Percentiles rank a stretch among this genome's conserved stretches.
phyloP scores from a whole-genome alignment of 2,797 vertebrate species.

The Lindbergichthys nudifrons region DNA sequence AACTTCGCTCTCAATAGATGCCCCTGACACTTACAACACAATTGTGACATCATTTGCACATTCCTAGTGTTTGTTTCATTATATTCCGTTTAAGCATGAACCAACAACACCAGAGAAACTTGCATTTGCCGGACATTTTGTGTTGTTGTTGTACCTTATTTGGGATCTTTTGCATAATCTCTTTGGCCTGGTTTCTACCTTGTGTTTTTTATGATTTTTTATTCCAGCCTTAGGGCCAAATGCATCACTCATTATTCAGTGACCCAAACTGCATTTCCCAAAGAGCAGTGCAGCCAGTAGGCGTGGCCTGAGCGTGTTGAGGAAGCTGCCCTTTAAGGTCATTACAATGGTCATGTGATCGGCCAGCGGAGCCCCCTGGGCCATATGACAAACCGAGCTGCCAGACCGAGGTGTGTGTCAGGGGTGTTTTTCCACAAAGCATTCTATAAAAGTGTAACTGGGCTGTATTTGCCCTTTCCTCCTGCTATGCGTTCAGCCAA shows the following conservation, averaged over 20 bases:
- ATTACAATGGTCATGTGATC: slow-evolving; percentile 82
- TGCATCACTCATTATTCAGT: slow-evolving; percentile 67
- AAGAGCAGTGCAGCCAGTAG: slow-evolving; percentile 69
- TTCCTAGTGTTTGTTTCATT: slow-evolving; percentile 38
- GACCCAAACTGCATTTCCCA: slow-evolving; percentile 76
- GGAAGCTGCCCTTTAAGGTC: slow-evolving; percentile 84
- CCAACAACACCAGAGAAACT: slow-evolving; percentile 30
- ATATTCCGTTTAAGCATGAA: slow-evolving; percentile 40
- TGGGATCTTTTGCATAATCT: slow-evolving; percentile 59
- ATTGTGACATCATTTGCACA: slow-evolving; percentile 42
- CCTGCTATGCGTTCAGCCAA: slow-evolving; percentile 82
- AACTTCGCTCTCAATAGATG: slow-evolving; percentile 32
- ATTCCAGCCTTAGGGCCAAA: slow-evolving; percentile 59
- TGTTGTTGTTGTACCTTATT: slow-evolving; percentile 41
- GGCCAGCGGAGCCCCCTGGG: slow-evolving; percentile 81
- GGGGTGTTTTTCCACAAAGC: slow-evolving; percentile 90
- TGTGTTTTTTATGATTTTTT: slow-evolving; percentile 12
- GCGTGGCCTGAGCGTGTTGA: slow-evolving; percentile 76
- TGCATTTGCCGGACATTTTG: slow-evolving; percentile 27
- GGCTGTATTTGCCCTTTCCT: slow-evolving; percentile 88
- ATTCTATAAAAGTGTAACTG: slow-evolving; percentile 90
- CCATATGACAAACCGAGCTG: slow-evolving; percentile 86
- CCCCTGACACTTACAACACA: slow-evolving; percentile 25
- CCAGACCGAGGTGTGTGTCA: slow-evolving; percentile 85
- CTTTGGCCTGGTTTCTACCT: slow-evolving; percentile 61